A percentile compares a stretch with the other conserved stretches of the same genome.
phyloP scores from a whole-genome alignment of 2,888 invertebrate species.

The Drosophila rellima region DNA sequence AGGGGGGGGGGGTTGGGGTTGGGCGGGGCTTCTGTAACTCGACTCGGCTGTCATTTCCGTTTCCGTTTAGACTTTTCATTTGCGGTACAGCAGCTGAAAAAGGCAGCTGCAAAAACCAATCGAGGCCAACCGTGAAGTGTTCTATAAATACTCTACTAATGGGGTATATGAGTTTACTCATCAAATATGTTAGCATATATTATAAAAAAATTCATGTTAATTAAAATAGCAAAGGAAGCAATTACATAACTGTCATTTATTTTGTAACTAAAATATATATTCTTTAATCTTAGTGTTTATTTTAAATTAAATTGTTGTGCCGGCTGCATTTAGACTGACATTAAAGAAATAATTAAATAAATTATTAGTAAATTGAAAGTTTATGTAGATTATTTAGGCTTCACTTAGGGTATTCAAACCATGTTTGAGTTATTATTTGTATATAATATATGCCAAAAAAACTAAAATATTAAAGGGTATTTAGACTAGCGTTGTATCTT shows the following conservation, averaged over 20 bases:
- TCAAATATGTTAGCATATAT: neutral
- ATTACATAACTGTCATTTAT: no score
- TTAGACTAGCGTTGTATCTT: neutral
- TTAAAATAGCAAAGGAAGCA: no score
- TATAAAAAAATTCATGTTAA: no score
- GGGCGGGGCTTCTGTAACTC: constrained; percentile 15
- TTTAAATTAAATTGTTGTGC: neutral
- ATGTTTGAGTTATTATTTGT: no score
- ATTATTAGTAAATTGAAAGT: no score
- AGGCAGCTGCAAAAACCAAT: constrained; percentile 45
- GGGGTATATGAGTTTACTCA: neutral
- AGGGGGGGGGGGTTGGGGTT: no score
- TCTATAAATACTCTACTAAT: constrained; percentile 5
- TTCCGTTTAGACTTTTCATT: constrained; percentile 57
- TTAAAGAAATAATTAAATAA: no score
- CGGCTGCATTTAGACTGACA: no score
- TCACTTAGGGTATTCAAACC: neutral
- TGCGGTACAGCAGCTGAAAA: constrained; percentile 33
- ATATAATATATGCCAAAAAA: neutral
- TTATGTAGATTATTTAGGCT: neutral
- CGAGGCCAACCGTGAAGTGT: constrained; percentile 18
- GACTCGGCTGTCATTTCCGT: constrained; percentile 55
- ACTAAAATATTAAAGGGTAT: neutral
- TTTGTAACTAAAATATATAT: no score
- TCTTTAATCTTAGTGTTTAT: no score